Evolutionary conservation across 2,797 vertebrate genomes (phyloP).

Genomic region (Eulemur coronatus): DNA sequence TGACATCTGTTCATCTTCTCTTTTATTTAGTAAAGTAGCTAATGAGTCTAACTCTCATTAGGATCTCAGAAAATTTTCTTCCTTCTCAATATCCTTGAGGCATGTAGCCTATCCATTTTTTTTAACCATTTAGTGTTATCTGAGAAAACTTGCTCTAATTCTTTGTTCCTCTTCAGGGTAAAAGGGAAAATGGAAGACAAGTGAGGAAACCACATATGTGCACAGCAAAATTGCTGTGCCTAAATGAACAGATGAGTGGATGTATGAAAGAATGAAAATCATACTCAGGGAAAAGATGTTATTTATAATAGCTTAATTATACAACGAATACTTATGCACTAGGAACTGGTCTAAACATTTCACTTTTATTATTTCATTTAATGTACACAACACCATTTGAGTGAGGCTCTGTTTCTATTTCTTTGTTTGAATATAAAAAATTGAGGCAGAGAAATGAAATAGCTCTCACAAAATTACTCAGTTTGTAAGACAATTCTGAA

Average conservation of each 20-base stretch:
- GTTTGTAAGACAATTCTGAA: neutral
- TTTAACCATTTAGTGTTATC: neutral
- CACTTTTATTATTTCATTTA: neutral
- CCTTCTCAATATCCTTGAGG: neutral
- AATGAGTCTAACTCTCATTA: neutral
- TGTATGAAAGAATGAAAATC: neutral
- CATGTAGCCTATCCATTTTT: neutral
- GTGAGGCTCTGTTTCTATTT: neutral
- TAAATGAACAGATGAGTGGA: neutral
- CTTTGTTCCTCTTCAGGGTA: neutral
- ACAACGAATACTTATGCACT: neutral
- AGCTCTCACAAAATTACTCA: neutral
- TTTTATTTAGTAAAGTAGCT: conserved; percentile 23
- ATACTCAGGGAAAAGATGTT: neutral
- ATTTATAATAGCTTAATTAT: neutral
- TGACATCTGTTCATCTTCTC: conserved; percentile 27
- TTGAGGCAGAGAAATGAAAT: neutral
- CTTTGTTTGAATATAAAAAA: neutral
- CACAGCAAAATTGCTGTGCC: neutral
- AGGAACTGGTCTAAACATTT: neutral
- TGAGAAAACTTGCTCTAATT: neutral
- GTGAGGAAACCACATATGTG: neutral
- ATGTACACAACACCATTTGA: neutral
- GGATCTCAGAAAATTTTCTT: neutral
- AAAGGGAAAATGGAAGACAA: neutral